Evolutionary conservation across 1,140 invertebrate genomes (phyloP).

Genomic region (Aphis craccivora): DNA sequence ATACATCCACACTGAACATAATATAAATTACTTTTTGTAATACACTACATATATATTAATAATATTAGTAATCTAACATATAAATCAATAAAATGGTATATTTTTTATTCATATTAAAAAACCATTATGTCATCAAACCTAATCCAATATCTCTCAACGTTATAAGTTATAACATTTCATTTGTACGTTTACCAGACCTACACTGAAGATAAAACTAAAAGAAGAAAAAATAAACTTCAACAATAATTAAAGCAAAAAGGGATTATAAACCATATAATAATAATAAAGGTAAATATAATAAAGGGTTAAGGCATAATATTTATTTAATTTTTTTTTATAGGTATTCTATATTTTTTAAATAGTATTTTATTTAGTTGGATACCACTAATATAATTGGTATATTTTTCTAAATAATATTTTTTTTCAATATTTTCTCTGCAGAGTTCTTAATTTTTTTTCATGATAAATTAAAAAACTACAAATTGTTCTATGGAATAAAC

Average conservation of each 20-base stretch:
- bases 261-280: not conserved
- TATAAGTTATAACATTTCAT: not conserved
- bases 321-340: not conserved
- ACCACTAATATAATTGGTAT: too few relatives aligned
- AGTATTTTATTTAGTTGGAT: too few relatives aligned
- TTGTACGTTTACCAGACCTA: not conserved
- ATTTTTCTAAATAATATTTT: not conserved
- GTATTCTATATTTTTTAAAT: not conserved
- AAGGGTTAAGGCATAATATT: not conserved
- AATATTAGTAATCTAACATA: not conserved
- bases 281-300: too few relatives aligned
- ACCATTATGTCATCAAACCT: not conserved
- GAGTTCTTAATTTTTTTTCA: not conserved
- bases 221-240: not conserved
- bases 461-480: not conserved
- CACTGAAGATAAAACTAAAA: not conserved
- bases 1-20: not conserved
- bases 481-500: not conserved
- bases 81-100: not conserved
- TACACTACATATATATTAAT: too few relatives aligned
- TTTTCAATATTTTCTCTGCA: not conserved
- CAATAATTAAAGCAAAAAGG: not conserved
- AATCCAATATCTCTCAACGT: not conserved
- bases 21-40: constrained; percentile 1
- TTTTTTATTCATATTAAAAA: not conserved